Conservation (phyloP, 2,113 vertebrate genomes). For the Chaetops frenatus region DNA sequence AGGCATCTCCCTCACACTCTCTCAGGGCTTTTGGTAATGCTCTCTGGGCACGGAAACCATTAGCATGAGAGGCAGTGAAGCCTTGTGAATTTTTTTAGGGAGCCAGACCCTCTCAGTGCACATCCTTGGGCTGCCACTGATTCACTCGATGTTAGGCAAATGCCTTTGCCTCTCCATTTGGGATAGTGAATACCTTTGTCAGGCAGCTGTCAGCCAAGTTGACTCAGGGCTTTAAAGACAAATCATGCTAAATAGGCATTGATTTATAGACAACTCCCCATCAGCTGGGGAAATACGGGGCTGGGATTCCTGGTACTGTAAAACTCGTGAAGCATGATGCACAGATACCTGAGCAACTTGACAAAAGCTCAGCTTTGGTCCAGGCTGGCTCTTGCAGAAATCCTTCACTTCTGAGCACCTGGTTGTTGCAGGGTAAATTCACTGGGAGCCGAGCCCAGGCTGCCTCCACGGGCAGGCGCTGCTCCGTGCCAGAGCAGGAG, state of each 20-base stretch:
- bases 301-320: background rate
- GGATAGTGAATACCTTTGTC: background rate
- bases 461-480: fast-evolving
- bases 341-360: background rate
- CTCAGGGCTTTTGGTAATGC: background rate
- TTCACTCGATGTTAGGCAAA: background rate
- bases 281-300: background rate
- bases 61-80: background rate
- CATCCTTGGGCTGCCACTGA: background rate
- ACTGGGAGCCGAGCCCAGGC: background rate
- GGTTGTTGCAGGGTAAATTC: background rate
- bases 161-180: fast-evolving
- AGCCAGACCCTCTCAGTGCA: background rate
- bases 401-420: fast-evolving
- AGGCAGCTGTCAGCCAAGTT: background rate
- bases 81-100: background rate
- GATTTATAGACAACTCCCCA: background rate
- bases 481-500: background rate
- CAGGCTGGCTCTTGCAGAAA: background rate
- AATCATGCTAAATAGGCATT: background rate
- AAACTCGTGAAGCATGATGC: background rate
- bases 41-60: background rate
- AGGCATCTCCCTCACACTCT: background rate
- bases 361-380: background rate
- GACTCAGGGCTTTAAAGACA: background rate